phyloP scores from a whole-genome alignment of 2,888 invertebrate genomes.

The Sphinx pinastri region DNA sequence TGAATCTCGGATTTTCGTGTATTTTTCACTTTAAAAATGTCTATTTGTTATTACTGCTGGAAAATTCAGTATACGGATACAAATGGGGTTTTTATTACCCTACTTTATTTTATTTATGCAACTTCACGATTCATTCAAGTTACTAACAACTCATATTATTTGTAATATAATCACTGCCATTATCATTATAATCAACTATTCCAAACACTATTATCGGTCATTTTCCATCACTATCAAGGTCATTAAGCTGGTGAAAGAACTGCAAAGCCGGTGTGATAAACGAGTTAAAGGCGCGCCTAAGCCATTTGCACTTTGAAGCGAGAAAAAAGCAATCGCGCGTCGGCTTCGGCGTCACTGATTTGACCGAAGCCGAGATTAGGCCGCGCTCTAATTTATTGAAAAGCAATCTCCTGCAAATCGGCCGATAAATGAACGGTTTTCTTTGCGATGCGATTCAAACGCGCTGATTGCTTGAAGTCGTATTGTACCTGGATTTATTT shows the following conservation, averaged over 20 bases:
- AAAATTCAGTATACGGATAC: too few species aligned
- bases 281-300: constrained; percentile 15
- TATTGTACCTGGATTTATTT: not conserved
- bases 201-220: not conserved
- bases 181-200: too few species aligned
- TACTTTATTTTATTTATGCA: too few species aligned
- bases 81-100: too few species aligned
- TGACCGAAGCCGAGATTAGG: constrained; percentile 18
- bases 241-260: constrained; percentile 1
- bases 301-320: constrained; percentile 18
- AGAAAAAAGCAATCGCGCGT: constrained; percentile 16
- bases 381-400: constrained; percentile 24
- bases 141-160: too few species aligned
- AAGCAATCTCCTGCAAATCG: constrained; percentile 24
- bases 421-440: constrained; percentile 14
- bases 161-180: too few species aligned
- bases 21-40: not conserved
- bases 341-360: constrained; percentile 6
- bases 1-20: not conserved
- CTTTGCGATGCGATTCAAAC: constrained; percentile 10
- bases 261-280: constrained; percentile 8
- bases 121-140: too few species aligned
- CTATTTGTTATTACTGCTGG: too few species aligned
- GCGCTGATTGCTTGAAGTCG: not conserved
- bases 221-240: not conserved